A percentile compares a stretch with the other conserved stretches of the same genome.
These are phyloP conservation scores for Schizothorax lantsangensis DNA, from an alignment of 2,797 vertebrate genomes.

Conservation along the genomic window DNA sequence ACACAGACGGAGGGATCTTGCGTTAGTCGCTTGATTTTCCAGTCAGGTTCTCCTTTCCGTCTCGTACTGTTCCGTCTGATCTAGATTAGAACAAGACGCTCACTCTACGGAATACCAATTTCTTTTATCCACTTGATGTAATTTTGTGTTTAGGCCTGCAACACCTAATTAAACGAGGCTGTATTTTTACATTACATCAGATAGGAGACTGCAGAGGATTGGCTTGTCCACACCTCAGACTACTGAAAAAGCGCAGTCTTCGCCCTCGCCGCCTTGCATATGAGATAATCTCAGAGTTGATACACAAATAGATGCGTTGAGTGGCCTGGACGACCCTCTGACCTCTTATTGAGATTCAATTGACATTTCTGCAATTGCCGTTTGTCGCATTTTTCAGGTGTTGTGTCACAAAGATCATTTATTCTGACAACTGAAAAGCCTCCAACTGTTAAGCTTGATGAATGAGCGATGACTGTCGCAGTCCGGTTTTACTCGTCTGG, in stretches of 20 bases:
- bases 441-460: constrained; percentile 74
- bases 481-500: constrained; percentile 47
- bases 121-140: constrained; percentile 61
- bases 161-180: constrained; percentile 57
- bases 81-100: constrained; percentile 60
- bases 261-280: constrained; percentile 51
- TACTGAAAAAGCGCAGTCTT: constrained; percentile 38
- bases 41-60: constrained; percentile 61
- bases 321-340: constrained; percentile 52
- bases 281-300: constrained; percentile 60
- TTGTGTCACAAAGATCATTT: constrained; percentile 75
- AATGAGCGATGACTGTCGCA: constrained; percentile 75
- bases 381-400: constrained; percentile 73
- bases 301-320: constrained; percentile 67
- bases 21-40: constrained; percentile 60
- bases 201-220: constrained; percentile 29
- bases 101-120: constrained; percentile 61
- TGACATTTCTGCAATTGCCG: constrained; percentile 76
- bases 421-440: constrained; percentile 75
- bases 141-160: constrained; percentile 61
- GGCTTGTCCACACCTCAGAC: constrained; percentile 36
- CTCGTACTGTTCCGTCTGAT: constrained; percentile 60
- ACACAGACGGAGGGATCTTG: constrained; percentile 40
- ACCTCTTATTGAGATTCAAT: constrained; percentile 64
- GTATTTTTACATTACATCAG: constrained; percentile 50